phyloP scores from a whole-genome alignment of 92 coral and sea anemone genomes.

The Porites cylindrica region DNA sequence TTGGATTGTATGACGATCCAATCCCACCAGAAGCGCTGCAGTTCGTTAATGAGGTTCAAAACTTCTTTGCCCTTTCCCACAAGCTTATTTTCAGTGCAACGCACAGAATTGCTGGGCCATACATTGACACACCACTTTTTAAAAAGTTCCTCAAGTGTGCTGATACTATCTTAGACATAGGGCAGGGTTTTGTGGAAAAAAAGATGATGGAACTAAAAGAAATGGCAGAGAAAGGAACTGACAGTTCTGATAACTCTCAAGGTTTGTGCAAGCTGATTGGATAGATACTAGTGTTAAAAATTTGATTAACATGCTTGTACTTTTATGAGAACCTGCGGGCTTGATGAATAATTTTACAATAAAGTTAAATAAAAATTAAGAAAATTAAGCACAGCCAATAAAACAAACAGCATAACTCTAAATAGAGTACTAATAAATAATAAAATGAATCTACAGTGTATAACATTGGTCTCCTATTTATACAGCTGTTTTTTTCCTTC shows the following conservation, averaged over 20 bases:
- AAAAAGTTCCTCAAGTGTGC: slow-evolving; percentile 46
- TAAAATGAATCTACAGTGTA: no score
- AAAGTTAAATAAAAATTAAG: no score
- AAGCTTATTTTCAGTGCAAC: slow-evolving; percentile 48
- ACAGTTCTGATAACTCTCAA: slow-evolving; percentile 22
- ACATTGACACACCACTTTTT: slow-evolving; percentile 39
- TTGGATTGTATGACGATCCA: slow-evolving; percentile 25
- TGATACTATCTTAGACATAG: slow-evolving; percentile 44
- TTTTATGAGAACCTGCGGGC: no score
- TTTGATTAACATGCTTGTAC: no score
- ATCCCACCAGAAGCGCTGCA: slow-evolving; percentile 32
- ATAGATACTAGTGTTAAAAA: no score
- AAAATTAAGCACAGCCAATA: no score
- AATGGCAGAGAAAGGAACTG: slow-evolving; percentile 16
- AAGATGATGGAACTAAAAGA: slow-evolving; percentile 51
- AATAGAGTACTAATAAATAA: no score
- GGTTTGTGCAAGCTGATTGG: neutral
- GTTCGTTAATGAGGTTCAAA: slow-evolving; percentile 47
- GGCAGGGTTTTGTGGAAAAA: slow-evolving; percentile 51
- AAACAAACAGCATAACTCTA: no score
- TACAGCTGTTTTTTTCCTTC: no score
- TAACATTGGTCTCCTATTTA: no score
- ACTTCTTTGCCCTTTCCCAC: slow-evolving; percentile 43
- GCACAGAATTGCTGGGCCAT: neutral
- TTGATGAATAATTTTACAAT: no score